Base-by-base conservation (phyloP, 2,113 vertebrate species). In the Myxocyprinus asiaticus region DNA sequence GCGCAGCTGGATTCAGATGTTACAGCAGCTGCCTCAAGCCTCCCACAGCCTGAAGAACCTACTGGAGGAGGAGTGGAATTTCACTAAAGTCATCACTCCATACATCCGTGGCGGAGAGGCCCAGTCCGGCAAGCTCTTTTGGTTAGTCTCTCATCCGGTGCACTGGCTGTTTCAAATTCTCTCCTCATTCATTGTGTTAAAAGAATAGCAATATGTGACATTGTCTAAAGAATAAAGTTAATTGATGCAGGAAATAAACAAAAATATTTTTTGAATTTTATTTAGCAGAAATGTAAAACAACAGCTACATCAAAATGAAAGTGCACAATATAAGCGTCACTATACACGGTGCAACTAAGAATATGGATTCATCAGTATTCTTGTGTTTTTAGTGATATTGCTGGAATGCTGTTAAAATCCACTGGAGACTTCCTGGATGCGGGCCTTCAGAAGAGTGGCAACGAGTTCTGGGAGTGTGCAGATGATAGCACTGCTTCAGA, bases 21-120 rank as follows among this genome's bases (percentile, higher is more conserved):
- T 99, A 76, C 98, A 99, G 93, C 95, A 99, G 84, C 94, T 99
- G 91, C 98, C 98, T 87, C 98, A 99, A 84, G 98, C 98, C 0
- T 99, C 98, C 78, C 97, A 99, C 88, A 99, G 98, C 86, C 91
- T 99, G 90, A 99, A 99, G 92, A 99, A 99, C 86, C 93, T 99
- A 5, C 90, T 99, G 69, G 98, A 99, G 79, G 96, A 99, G 88
- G 98, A 99, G 89, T 99, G 98, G 98, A 93, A 98, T 91, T 99
- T 99, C 91, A 98, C 96, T 88, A 99, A 99, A 93, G 96, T 98
- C 92, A 98, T 99, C 89, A 98, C 97, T 50, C 98, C 97, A 63
- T 98, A 96, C 76, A 98, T 99, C 86, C 93, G 97, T 14, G 97
- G 96, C 76, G 98, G 98, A 73, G 98, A 99, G 89, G 98, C 98